Base-by-base conservation (phyloP, 2,888 invertebrate genomes). In the Acronicta aceris region DNA sequence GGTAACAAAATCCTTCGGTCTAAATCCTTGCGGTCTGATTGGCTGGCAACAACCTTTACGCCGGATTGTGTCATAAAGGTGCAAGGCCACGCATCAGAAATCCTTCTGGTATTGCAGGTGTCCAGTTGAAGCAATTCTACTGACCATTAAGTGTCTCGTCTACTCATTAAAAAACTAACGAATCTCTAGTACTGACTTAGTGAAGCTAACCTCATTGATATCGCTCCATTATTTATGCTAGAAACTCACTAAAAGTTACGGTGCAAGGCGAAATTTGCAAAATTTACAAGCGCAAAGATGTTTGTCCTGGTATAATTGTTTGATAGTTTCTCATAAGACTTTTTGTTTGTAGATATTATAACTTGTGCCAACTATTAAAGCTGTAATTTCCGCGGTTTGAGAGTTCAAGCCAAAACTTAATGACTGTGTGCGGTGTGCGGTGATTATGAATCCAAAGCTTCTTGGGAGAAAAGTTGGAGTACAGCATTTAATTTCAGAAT, bases 271-370 rank as follows among this genome's bases (percentile, higher is more conserved):
- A 65, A 63, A 9, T 75, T 75, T 59, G 57, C 54, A 57, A 59
- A 70, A 76, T 73, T 73, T 66, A 67, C 62, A 66, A 65, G 53
- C 63, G 21, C 30, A 38, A 71, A 76, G 74, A 74, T 76, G 33
- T 47, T 36, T 62, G 25, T 57, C 57, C 54, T 43, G 53, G 51
- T 45, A 46, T 76, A 71, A 76, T 71, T 70, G 59, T 76, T 73
- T 61, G 51, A 76, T 76, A 76, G 76, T 76, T 75, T 59, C 57
- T 10, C 21, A 27, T 56, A 30, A 52, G 47, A 64, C 56, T 68
- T 68, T 75, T 70, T 74, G 70, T 64, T 64, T 57, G 27, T 57
- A 5, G 6, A 38, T n/a, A 41, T 2, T 54, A 4, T 52, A 25
- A 33, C 15, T 36, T 27, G 48, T 50, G 13, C 33, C 17, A 51